Evolutionary conservation across 53 echinoderm and acorn worm species (phyloP), one percentile per base, ranked within the genome.

Genomic region (Paracentrotus lividus): DNA sequence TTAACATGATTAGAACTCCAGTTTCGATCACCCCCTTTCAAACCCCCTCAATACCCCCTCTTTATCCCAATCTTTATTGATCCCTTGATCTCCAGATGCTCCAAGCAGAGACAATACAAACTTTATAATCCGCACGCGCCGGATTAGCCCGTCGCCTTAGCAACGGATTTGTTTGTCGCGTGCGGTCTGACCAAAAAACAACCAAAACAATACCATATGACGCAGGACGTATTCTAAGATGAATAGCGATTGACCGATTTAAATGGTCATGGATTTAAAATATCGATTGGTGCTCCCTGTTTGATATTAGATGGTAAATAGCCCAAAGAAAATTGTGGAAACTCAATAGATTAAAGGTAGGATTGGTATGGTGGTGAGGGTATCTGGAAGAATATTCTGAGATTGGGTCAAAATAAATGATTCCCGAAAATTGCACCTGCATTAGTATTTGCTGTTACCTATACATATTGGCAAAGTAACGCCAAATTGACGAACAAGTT

Each of bases 111-210:
- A 90, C 72, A 90, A 90, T 51, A 27, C 89, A 45, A 49, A 27
- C 69, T 26, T 89, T 36, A 43, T 89, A 89, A 90, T 90, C 90
- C 68, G 90, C 90, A 53, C 90, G 90, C 90, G 90, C 13, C 90
- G 51, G 90, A 90, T 90, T 89, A 72, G 8, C 10, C 54, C 90
- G 38, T 90, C 72, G 5, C 54, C 72, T 33, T 90, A 55, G 72
- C 90, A 51, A 90, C 90, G 20, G 52, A 0, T 18, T 90, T 75
- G 90, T 90, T 90, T 90, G 90, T 49, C 90, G 90, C 90, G 90
- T 75, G 90, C 90, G 68, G 47, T 36, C n/a, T n/a, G n/a, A n/a
- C n/a, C n/a, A n/a, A n/a, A n/a, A n/a, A n/a, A n/a, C n/a, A 33
- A 31, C 34, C 90, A 32, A 45, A 90, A 90, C 90, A 90, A 72